Base-by-base conservation (phyloP, 2,113 vertebrate species). In the Pica pica region DNA sequence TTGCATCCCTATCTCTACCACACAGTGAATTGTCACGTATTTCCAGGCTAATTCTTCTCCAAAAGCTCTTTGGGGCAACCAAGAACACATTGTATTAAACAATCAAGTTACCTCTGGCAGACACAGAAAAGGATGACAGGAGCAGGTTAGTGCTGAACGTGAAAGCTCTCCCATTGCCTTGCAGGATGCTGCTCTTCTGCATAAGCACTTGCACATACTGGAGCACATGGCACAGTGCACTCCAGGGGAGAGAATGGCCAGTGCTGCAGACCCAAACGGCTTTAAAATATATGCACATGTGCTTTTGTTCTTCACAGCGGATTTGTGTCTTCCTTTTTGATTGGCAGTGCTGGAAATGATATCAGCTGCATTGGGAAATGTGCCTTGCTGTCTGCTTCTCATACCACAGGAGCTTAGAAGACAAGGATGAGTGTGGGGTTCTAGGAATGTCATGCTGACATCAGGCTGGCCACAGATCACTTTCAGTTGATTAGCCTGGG, bases 161-260 rank as follows among this genome's bases (percentile, higher is more conserved):
- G 46, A 87, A 79, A 68, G 23, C 22, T 60, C n/a, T 75, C 23
- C 47, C 20, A 10, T 27, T 47, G 42, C 57, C 53, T 63, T 68
- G 42, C 53, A 65, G 41, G 52, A 52, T 31, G 20, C 27, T 52
- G 37, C 53, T 77, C 8, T 81, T 77, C 30, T 11, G 11, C n/a
- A 39, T n/a, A 15, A 76, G 74, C 23, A 27, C 49, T 55, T 39
- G n/a, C 16, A 11, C 16, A 26, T 35, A 22, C 16, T 41, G 44
- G 19, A 73, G 59, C 64, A 47, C 74, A 31, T 28, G 27, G 6
- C 24, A 28, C 0, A 0, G n/a, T 13, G 33, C 13, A 5, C 27
- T 24, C 21, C 49, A 63, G 49, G 27, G 13, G 20, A 84, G 79
- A 81, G 37, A 77, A 52, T 6, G 35, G 39, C 16, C 26, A 19